Evolutionary conservation across 2,888 invertebrate genomes (phyloP), one percentile per base, ranked within the genome.

Genomic region (Vesta saturnalis): DNA sequence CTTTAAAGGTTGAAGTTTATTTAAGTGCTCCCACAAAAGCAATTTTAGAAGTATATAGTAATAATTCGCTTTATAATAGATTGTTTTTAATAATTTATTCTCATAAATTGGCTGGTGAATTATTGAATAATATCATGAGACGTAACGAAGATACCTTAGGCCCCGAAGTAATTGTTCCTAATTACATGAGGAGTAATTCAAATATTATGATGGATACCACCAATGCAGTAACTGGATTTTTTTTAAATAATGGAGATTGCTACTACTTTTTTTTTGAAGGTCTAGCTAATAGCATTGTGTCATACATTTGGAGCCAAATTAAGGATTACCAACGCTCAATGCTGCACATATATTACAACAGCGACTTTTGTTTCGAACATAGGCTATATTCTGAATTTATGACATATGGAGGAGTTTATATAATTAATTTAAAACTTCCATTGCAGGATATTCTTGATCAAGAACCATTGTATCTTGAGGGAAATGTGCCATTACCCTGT

Each of bases 321-420:
- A 64, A 49, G 46, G 16, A 58, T 10, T 49, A 10, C 8, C n/a
- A 58, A 15, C 56, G 54, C 5, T 39, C 73, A 12, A 62, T 69
- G 3, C 75, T 75, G 1, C 79, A 76, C 67, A 65, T 79, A 8
- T 81, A 78, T 62, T 81, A 78, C 55, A 81, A 82, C 64, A 80
- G 78, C 1, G 79, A 81, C 57, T 74, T 71, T 57, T 73, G 77
- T 22, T 83, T 78, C 68, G 80, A 80, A 58, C 72, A 77, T 8
- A 69, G 82, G 65, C 57, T 82, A 0, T 83, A 82, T 67, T 16
- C 56, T 1, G 64, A 76, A 16, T 81, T 81, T 61, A 46, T 71
- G 6, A 58, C 69, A 10, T 63, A 70, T 49, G 74, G 75, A 0
- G 81, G 82, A 4, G 16, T 81, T 39, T 78, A 74, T 47, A 19